Evolutionary conservation across 2,888 invertebrate genomes (phyloP).

Genomic region (Caradrina clavipalpis): DNA sequence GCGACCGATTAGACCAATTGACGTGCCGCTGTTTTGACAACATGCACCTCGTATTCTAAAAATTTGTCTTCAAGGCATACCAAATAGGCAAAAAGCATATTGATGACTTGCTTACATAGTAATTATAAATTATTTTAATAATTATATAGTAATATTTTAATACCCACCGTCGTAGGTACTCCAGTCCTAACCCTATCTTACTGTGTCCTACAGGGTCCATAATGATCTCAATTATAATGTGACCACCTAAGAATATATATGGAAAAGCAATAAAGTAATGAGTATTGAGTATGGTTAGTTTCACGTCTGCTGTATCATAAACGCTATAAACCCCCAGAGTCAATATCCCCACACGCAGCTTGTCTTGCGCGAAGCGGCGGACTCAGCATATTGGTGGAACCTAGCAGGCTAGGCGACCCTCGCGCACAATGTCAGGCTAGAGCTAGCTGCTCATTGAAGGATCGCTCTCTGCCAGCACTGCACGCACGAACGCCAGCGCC

Average conservation of each 20-base stretch:
- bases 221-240: too few species aligned
- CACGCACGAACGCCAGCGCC: constrained; percentile 64
- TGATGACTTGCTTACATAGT: neutral
- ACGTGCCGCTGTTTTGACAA: constrained; percentile 89
- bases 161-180: neutral
- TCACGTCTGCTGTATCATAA: constrained; percentile 26
- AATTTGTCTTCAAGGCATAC: constrained; percentile 41
- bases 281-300: too few species aligned
- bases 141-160: constrained; percentile 1
- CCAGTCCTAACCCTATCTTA: too few species aligned
- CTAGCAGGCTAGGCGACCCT: constrained; percentile 44
- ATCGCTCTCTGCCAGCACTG: constrained; percentile 51
- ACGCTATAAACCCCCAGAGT: constrained; percentile 62
- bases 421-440: constrained; percentile 49
- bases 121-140: neutral
- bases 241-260: too few species aligned
- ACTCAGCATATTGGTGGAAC: constrained; percentile 49
- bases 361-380: constrained; percentile 31
- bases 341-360: constrained; percentile 70
- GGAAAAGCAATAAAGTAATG: too few species aligned
- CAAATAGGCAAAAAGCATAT: constrained; percentile 4
- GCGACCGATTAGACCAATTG: constrained; percentile 89
- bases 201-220: too few species aligned
- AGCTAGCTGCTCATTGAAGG: constrained; percentile 55
- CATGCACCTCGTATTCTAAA: constrained; percentile 73